Percentiles rank a stretch among this genome's conserved stretches.
These are phyloP conservation scores for Pangasius krempfi DNA, from an alignment of 2,797 vertebrate species.

Conservation along the genomic window DNA sequence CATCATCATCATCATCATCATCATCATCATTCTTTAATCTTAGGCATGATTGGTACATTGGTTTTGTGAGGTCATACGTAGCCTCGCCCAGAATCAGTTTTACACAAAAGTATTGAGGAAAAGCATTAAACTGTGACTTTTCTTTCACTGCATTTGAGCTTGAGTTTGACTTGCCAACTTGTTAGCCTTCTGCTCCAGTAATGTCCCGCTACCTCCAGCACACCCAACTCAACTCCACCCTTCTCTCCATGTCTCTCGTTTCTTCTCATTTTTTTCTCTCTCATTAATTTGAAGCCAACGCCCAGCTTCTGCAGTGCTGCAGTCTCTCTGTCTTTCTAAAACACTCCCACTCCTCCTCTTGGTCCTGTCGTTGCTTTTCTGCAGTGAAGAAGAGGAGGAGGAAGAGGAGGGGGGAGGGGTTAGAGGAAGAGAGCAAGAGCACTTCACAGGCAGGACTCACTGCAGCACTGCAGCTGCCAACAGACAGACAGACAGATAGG, in stretches of 20 bases:
- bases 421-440: constrained; percentile 21
- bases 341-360: constrained; percentile 47
- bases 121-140: neutral
- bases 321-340: constrained; percentile 36
- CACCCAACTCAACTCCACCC: neutral
- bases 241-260: neutral
- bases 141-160: neutral
- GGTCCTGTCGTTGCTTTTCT: constrained; percentile 49
- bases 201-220: neutral
- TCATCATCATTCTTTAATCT: neutral
- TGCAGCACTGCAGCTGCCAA: constrained; percentile 44
- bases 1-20: neutral
- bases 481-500: neutral
- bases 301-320: constrained; percentile 56
- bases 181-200: neutral
- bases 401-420: constrained; percentile 9
- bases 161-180: neutral
- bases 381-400: constrained; percentile 37
- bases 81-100: neutral
- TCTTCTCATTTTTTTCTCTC: neutral
- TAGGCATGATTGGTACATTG: neutral
- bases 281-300: constrained; percentile 53
- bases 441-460: constrained; percentile 25
- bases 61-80: neutral
- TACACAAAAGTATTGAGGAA: neutral